Evolutionary conservation across 2,888 invertebrate genomes (phyloP).

Genomic region (Glaucopsyche alexis): DNA sequence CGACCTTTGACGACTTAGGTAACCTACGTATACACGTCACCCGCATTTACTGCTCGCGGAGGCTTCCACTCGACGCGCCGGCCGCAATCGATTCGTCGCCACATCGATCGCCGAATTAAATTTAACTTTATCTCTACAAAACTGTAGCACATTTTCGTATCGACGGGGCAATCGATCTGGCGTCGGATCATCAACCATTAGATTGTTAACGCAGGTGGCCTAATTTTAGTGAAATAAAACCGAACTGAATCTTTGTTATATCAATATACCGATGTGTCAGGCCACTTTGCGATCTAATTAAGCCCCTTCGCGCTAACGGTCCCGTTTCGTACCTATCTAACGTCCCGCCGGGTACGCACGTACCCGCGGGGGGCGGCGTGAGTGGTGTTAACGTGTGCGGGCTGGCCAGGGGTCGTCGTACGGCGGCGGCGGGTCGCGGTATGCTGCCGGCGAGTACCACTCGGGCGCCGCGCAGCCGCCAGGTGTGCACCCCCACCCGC

Average conservation of each 20-base stretch:
- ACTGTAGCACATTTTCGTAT: slow-evolving; percentile 9
- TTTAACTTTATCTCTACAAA: background rate
- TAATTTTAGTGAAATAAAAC: slow-evolving; percentile 33
- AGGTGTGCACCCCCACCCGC: slow-evolving; percentile 76
- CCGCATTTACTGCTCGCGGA: slow-evolving; percentile 26
- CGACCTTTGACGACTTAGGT: slow-evolving; percentile 32
- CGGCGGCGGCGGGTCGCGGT: slow-evolving; percentile 73
- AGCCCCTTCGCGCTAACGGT: slow-evolving; percentile 41
- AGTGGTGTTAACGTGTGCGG: slow-evolving; percentile 40
- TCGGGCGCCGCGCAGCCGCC: slow-evolving; percentile 68
- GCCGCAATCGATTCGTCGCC: slow-evolving; percentile 40
- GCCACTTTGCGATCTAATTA: slow-evolving; percentile 39
- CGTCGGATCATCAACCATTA: slow-evolving; percentile 41
- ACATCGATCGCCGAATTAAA: slow-evolving; percentile 33
- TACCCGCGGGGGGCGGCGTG: slow-evolving; percentile 31
- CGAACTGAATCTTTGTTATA: slow-evolving; percentile 36
- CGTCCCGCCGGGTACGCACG: slow-evolving; percentile 38
- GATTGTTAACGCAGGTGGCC: slow-evolving; percentile 45
- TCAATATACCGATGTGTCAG: slow-evolving; percentile 23
- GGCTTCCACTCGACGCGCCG: slow-evolving; percentile 49
- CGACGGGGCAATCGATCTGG: slow-evolving; percentile 38
- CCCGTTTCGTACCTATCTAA: slow-evolving; percentile 33
- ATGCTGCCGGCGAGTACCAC: slow-evolving; percentile 71
- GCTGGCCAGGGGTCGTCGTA: slow-evolving; percentile 73
- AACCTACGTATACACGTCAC: background rate